Base-by-base conservation (phyloP, 2,888 invertebrate genomes). In the Cantharis nigra region DNA sequence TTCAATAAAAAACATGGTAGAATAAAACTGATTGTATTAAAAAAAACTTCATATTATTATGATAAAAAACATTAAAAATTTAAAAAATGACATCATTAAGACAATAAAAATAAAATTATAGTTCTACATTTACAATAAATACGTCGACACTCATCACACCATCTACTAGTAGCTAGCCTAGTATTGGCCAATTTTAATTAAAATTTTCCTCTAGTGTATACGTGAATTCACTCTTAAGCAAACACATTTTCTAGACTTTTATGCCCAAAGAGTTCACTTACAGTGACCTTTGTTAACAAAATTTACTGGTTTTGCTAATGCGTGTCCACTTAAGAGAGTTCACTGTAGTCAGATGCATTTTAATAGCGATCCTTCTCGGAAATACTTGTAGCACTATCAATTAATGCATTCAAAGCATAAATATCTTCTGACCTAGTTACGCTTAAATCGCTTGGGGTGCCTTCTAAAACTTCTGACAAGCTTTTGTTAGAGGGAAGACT, bases 401-500 rank as follows among this genome's bases (percentile, higher is more conserved):
- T 77, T 11, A 78, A 74, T 69, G 74, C 70, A 75, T 73, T 77
- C 11, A 75, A 65, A 10, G 75, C 70, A 65, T 79, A 79, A 78
- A 78, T 78, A 63, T 82, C 81, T 30, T 80, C 79, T 28, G 80
- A 71, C 69, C 71, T 77, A 26, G 78, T 63, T n/a, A 75, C 69
- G 77, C 85, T 86, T 73, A 85, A 80, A 84, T 84, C 84, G 3
- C 84, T 86, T 4, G 84, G 81, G 23, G 78, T 76, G 9, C 81
- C 82, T 18, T 81, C 80, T 30, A 82, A 81, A 70, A 80, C 80
- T 9, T 86, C 85, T 9, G 80, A 75, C 28, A 84, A 80, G 76
- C 77, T 83, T 79, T 86, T 86, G n/a, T 82, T 80, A 0, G 90
- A 86, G 79, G 90, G 89, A 81, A 90, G 88, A 78, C 91, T 89